phyloP scores from a whole-genome alignment of 1,140 invertebrate species.

The Anoplolepis gracilipes region DNA sequence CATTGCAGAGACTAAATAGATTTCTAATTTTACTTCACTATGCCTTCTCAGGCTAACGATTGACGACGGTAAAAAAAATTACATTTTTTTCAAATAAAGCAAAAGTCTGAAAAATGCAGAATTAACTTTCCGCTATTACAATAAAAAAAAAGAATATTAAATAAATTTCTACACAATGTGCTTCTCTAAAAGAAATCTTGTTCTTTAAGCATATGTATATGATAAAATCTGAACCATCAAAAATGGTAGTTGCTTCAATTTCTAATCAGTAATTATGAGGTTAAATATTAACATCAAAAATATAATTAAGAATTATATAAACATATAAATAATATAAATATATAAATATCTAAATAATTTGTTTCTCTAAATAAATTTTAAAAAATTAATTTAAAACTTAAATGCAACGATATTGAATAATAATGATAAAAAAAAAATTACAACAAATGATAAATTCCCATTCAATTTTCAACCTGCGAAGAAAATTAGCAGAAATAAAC shows the following conservation, averaged over 20 bases:
- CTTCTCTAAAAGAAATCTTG: not conserved
- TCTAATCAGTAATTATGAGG: not conserved
- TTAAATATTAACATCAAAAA: not conserved
- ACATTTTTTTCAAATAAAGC: not conserved
- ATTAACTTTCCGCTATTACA: not conserved
- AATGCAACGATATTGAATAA: not conserved
- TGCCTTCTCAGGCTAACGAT: not conserved
- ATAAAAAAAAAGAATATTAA: not conserved
- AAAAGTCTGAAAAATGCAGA: not conserved
- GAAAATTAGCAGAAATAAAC: not conserved
- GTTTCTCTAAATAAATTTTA: not conserved
- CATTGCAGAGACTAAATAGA: not conserved
- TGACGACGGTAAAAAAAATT: not conserved
- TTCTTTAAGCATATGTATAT: not conserved
- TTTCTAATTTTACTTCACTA: not conserved
- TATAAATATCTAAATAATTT: not conserved
- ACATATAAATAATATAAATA: no score
- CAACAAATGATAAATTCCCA: not conserved
- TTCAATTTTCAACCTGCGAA: not conserved
- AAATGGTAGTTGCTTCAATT: not conserved
- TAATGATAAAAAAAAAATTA: not conserved
- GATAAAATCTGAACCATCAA: not conserved
- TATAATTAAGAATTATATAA: not conserved
- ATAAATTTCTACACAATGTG: not conserved
- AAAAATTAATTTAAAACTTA: conserved; percentile 3